A percentile compares a stretch with the other conserved stretches of the same genome.
Evolutionary conservation across 2,113 vertebrate genomes (phyloP).

Genomic region (Lophochroa leadbeateri): DNA sequence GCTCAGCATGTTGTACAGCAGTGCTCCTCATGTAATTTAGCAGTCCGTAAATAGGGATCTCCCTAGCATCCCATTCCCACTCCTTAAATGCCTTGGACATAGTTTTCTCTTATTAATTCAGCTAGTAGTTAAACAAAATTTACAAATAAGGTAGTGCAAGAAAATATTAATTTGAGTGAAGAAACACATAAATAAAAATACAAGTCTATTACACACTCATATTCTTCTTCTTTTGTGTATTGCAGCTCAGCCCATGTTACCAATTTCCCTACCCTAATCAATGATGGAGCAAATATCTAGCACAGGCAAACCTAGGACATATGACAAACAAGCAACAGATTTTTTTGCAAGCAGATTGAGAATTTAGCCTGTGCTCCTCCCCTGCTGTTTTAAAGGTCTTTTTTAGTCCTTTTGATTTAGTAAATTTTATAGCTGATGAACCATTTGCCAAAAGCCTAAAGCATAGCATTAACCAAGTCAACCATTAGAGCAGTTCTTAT

Average conservation of each 20-base stretch:
- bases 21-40: background rate
- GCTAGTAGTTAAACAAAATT: background rate
- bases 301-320: background rate
- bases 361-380: background rate
- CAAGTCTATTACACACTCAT: background rate
- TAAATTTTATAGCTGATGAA: conserved; percentile 15
- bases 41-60: background rate
- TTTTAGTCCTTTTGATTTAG: background rate
- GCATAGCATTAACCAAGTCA: conserved; percentile 24
- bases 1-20: background rate
- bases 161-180: background rate
- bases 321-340: background rate
- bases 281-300: background rate
- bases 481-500: background rate
- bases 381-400: background rate
- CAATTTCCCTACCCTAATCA: background rate
- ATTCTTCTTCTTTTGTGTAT: background rate
- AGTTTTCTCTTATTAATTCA: background rate
- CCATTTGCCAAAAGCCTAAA: conserved; percentile 25
- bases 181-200: background rate
- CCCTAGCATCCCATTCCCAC: background rate
- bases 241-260: background rate
- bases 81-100: background rate
- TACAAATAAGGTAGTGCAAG: background rate
- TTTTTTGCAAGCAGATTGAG: background rate